Conservation (phyloP, 2,888 invertebrate species). For the Temnothorax rugatulus region DNA sequence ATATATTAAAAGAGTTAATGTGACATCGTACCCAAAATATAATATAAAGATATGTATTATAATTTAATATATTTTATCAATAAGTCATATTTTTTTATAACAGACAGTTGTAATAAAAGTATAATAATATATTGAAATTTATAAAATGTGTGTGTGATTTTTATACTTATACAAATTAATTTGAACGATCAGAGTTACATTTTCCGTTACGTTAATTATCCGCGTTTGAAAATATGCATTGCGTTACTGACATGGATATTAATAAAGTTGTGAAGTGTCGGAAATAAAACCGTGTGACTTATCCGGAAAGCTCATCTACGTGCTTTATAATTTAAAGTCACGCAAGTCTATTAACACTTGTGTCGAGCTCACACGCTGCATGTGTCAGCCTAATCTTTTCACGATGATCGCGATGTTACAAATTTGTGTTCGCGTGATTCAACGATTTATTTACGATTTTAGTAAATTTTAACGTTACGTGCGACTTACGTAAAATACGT, state of each 20-base stretch:
- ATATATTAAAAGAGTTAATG: neutral
- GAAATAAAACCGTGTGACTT: constrained; percentile 39
- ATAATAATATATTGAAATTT: neutral
- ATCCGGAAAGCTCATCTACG: constrained; percentile 35
- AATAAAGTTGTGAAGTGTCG: constrained; percentile 30
- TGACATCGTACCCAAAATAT: neutral
- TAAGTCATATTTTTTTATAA: neutral
- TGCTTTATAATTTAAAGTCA: constrained; percentile 64
- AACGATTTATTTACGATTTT: constrained; percentile 33
- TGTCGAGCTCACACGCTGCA: constrained; percentile 31
- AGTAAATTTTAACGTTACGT: constrained; percentile 10
- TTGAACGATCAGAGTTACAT: neutral
- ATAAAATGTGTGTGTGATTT: constrained; percentile 12
- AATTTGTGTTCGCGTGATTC: constrained; percentile 4
- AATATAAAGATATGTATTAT: neutral
- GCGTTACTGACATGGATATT: neutral
- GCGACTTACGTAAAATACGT: neutral
- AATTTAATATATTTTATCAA: constrained; percentile 20
- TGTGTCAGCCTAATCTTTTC: constrained; percentile 51
- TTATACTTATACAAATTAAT: neutral
- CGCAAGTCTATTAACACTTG: constrained; percentile 60
- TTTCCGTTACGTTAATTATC: constrained; percentile 15
- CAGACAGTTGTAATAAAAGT: neutral
- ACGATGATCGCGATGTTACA: constrained; percentile 36
- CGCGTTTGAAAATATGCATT: neutral